These are phyloP conservation scores for Macropis europaea DNA, from an alignment of 2,888 invertebrate species.

Conservation along the genomic window DNA sequence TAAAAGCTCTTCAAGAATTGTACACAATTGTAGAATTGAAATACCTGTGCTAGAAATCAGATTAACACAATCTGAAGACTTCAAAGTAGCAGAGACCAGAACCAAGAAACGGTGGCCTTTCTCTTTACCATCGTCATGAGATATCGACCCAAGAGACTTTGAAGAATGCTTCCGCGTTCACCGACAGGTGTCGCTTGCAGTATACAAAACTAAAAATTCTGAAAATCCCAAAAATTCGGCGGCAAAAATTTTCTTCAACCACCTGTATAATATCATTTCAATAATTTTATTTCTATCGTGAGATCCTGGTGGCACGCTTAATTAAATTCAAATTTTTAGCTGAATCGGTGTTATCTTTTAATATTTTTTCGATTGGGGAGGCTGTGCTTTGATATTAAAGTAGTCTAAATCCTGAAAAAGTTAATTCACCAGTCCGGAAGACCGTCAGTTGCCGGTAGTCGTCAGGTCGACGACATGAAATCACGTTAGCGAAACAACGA, in stretches of 20 bases:
- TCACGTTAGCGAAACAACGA: slow-evolving; percentile 71
- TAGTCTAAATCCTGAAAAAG: slow-evolving; percentile 18
- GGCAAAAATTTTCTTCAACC: neutral
- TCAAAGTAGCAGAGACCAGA: slow-evolving; percentile 36
- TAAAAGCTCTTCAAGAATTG: too few relatives aligned
- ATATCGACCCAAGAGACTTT: slow-evolving; percentile 36
- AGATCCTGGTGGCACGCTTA: too few relatives aligned
- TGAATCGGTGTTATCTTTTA: too few relatives aligned
- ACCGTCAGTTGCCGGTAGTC: slow-evolving; percentile 45
- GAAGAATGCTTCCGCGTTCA: neutral
- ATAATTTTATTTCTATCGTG: too few relatives aligned
- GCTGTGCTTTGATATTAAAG: neutral
- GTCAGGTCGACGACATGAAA: slow-evolving; percentile 72
- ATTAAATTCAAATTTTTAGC: too few relatives aligned
- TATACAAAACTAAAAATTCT: neutral
- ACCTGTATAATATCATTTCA: neutral
- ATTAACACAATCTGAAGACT: neutral
- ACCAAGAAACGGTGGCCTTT: slow-evolving; percentile 18
- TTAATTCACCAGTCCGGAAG: slow-evolving; percentile 25
- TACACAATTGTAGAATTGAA: too few relatives aligned
- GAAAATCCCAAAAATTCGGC: neutral
- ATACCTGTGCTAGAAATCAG: too few relatives aligned
- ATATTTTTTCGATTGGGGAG: too few relatives aligned
- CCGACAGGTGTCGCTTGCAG: slow-evolving; percentile 51
- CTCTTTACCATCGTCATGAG: slow-evolving; percentile 44